These are phyloP conservation scores for Sander vitreus DNA, from an alignment of 2,113 vertebrate species.

Conservation along the genomic window DNA sequence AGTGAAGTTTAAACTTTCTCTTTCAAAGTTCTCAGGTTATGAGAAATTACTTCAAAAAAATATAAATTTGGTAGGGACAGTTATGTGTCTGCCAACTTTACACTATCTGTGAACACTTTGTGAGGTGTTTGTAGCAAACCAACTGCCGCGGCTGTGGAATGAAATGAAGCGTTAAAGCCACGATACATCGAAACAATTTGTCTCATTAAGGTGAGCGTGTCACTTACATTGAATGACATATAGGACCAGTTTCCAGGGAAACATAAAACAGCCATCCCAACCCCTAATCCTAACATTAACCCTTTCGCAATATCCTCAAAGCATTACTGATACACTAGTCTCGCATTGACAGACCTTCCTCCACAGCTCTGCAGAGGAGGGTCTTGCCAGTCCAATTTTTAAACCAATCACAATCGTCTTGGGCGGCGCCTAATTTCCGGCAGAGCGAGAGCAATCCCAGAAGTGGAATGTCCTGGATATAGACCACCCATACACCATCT, in stretches of 20 bases:
- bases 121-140: slow-evolving; percentile 67
- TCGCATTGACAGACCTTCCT: too few relatives aligned
- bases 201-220: slow-evolving; percentile 1
- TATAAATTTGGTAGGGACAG: slow-evolving; percentile 26
- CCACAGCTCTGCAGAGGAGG: too few relatives aligned
- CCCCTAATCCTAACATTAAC: too few relatives aligned
- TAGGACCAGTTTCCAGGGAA: not conserved
- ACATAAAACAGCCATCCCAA: too few relatives aligned
- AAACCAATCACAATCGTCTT: too few relatives aligned
- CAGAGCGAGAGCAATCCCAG: too few relatives aligned
- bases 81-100: slow-evolving; percentile 41
- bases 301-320: not conserved
- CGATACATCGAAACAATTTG: slow-evolving; percentile 30
- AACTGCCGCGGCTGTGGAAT: slow-evolving; percentile 35
- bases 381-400: too few relatives aligned
- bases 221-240: not conserved
- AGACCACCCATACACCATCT: not conserved
- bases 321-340: too few relatives aligned
- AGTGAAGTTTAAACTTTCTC: slow-evolving; percentile 30
- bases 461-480: too few relatives aligned
- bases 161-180: slow-evolving; percentile 46
- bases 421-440: too few relatives aligned
- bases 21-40: slow-evolving; percentile 41
- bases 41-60: slow-evolving; percentile 28
- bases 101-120: slow-evolving; percentile 76